Conservation (phyloP, 1,140 invertebrate genomes). For the Agrypnia vestita region DNA sequence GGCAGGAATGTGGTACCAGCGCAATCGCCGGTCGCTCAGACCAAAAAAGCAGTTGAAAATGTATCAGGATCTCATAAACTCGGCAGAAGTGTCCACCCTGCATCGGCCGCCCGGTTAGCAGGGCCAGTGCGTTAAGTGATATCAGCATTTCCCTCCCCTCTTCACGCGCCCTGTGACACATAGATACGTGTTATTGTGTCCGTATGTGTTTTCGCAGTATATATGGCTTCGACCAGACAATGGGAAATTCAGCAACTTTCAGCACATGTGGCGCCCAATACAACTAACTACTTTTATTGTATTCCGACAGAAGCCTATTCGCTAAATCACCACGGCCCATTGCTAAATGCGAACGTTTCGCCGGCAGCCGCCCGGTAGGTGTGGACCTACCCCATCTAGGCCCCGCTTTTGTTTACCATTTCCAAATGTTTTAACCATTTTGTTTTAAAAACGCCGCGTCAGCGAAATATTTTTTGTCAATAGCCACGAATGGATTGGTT, state of each 20-base stretch:
- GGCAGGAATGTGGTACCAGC: too few species aligned
- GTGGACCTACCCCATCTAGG: not conserved
- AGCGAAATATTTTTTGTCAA: too few species aligned
- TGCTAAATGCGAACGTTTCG: slow-evolving; percentile 10
- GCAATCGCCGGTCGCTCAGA: too few species aligned
- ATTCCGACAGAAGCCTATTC: slow-evolving; percentile 26
- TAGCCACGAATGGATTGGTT: too few species aligned
- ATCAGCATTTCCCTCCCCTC: slow-evolving; percentile 33
- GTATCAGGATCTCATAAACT: slow-evolving; percentile 7
- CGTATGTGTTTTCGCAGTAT: not conserved
- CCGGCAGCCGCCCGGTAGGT: too few species aligned
- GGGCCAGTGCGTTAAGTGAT: slow-evolving; percentile 41
- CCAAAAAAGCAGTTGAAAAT: not conserved
- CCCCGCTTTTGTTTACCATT: slow-evolving; percentile 5
- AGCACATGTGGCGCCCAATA: slow-evolving; percentile 43
- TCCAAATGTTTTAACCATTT: not conserved
- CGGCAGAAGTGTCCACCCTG: not conserved
- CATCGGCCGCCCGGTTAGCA: not conserved
- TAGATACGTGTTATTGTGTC: not conserved
- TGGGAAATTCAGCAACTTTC: slow-evolving; percentile 43
- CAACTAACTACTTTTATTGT: slow-evolving; percentile 50
- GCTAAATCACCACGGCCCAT: slow-evolving; percentile 35
- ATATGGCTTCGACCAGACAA: slow-evolving; percentile 38
- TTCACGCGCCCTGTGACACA: not conserved
- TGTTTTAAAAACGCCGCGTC: too few species aligned